Evolutionary conservation across 2,888 invertebrate species (phyloP).

Genomic region (Lymantria dispar): DNA sequence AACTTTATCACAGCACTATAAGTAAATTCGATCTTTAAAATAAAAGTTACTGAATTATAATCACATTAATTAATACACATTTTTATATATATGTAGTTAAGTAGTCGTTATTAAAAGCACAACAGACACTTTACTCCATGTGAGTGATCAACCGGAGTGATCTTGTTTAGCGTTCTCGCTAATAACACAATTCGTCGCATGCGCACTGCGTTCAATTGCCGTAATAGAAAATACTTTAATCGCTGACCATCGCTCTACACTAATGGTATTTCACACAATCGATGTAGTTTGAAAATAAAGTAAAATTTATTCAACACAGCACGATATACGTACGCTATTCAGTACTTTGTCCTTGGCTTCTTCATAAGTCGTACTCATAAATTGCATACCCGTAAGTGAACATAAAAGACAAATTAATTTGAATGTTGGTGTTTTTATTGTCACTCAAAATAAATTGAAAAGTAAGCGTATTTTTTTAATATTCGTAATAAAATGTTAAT

Average conservation of each 20-base stretch:
- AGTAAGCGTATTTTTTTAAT: too few species aligned
- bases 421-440: too few species aligned
- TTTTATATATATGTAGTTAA: conserved; percentile 30
- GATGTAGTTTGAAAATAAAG: conserved; percentile 66
- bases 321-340: conserved; percentile 30
- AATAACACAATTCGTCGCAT: conserved; percentile 72
- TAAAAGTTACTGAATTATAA: neutral
- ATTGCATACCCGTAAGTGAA: neutral
- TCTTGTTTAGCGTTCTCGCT: conserved; percentile 55
- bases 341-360: conserved; percentile 11
- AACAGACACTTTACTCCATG: conserved; percentile 33
- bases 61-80: neutral
- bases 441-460: too few species aligned
- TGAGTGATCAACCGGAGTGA: conserved; percentile 49
- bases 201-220: conserved; percentile 72
- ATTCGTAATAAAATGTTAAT: too few species aligned
- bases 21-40: neutral
- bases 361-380: conserved; percentile 1
- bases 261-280: conserved; percentile 52
- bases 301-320: conserved; percentile 59
- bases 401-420: neutral
- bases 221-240: conserved; percentile 74
- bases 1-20: conserved; percentile 13
- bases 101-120: conserved; percentile 40
- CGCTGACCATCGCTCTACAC: conserved; percentile 54